Evolutionary conservation across 1,140 invertebrate species (phyloP).

Genomic region (Heliconius hermathena): DNA sequence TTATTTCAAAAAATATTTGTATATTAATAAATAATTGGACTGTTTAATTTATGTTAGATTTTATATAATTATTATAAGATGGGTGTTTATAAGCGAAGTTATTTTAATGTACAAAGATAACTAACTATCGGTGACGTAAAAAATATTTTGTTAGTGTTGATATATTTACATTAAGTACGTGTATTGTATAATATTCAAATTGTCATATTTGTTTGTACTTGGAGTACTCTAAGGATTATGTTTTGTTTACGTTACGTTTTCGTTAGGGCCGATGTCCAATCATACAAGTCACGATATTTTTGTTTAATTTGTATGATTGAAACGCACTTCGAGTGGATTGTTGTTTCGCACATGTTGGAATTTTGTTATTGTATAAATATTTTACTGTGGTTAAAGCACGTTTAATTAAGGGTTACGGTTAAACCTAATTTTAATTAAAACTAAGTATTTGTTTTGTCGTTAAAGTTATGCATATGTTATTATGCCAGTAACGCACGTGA

Average conservation of each 20-base stretch:
- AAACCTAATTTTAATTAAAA: constrained; percentile 55
- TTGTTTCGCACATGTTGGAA: constrained; percentile 72
- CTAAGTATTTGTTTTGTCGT: constrained; percentile 56
- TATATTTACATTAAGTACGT: not conserved
- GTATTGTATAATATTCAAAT: not conserved
- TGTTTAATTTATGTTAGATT: constrained; percentile 63
- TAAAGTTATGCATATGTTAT: constrained; percentile 73
- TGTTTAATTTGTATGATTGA: constrained; percentile 60
- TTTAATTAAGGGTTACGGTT: constrained; percentile 73
- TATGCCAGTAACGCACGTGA: constrained; percentile 78
- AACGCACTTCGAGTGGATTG: constrained; percentile 72
- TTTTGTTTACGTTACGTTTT: constrained; percentile 16
- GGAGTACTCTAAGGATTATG: not conserved
- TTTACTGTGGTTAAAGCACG: constrained; percentile 66
- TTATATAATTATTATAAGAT: constrained; percentile 47
- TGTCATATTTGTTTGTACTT: constrained; percentile 17
- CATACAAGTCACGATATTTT: constrained; percentile 25
- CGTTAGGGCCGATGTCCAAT: constrained; percentile 20
- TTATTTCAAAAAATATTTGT: constrained; percentile 33
- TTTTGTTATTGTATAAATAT: constrained; percentile 62
- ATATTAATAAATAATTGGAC: constrained; percentile 53
- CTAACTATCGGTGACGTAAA: constrained; percentile 21
- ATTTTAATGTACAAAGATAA: constrained; percentile 45
- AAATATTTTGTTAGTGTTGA: constrained; percentile 14
- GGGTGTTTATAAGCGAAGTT: constrained; percentile 48